A percentile compares a stretch with the other conserved stretches of the same genome.
Conservation (phyloP, 2,797 vertebrate genomes). For the Choloepus didactylus region DNA sequence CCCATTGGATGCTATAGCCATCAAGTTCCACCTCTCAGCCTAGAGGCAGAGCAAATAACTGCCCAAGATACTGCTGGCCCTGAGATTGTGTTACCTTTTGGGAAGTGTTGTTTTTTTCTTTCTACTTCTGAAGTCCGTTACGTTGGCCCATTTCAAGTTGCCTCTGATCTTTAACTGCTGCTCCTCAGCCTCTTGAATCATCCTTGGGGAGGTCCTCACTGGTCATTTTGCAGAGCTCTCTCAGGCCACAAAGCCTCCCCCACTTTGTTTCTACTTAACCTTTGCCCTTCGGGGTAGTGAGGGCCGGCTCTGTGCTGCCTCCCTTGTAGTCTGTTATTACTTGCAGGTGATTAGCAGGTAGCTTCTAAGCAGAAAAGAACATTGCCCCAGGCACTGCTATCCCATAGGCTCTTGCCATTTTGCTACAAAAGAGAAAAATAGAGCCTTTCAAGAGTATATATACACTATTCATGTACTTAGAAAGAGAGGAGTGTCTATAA, state of each 20-base stretch:
- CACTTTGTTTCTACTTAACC: constrained; percentile 75
- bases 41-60: background rate
- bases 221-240: constrained; percentile 83
- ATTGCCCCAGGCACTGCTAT: constrained; percentile 70
- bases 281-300: background rate
- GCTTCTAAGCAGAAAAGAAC: constrained; percentile 69
- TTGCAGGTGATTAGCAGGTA: constrained; percentile 79
- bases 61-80: background rate
- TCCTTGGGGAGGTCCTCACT: constrained; percentile 79
- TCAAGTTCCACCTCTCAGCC: background rate
- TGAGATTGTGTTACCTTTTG: constrained; percentile 21
- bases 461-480: constrained; percentile 74
- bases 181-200: constrained; percentile 82
- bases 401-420: constrained; percentile 77
- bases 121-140: constrained; percentile 32
- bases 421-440: constrained; percentile 80
- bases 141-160: constrained; percentile 67
- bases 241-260: constrained; percentile 66
- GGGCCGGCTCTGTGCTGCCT: background rate
- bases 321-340: constrained; percentile 58
- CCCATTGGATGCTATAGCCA: accelerated
- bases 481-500: constrained; percentile 65
- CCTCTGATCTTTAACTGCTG: constrained; percentile 74
- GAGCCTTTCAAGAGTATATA: constrained; percentile 76
- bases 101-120: background rate